A percentile compares a stretch with the other conserved stretches of the same genome.
These are phyloP conservation scores for Physeter macrocephalus DNA, from an alignment of 2,113 vertebrate genomes.

Conservation along the genomic window DNA sequence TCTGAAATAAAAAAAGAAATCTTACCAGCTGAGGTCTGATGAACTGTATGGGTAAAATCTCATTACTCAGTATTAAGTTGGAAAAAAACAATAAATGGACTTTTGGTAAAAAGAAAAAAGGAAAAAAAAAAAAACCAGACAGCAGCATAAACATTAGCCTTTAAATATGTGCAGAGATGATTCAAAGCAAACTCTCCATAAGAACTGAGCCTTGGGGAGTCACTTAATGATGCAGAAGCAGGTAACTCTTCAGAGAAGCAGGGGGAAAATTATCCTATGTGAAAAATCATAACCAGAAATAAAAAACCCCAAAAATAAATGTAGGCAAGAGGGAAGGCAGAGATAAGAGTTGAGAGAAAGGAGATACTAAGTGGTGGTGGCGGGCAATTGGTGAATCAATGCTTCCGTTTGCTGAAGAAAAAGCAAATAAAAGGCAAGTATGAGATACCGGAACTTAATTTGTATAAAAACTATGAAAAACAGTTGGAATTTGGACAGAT, in stretches of 20 bases:
- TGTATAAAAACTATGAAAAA: neutral
- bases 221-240: neutral
- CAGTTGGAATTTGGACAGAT: neutral
- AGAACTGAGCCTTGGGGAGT: neutral
- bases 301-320: neutral
- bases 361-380: neutral
- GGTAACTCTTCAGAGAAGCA: neutral
- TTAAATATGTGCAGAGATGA: neutral
- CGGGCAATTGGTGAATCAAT: neutral
- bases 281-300: neutral
- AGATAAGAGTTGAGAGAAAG: neutral
- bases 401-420: neutral
- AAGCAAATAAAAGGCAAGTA: neutral
- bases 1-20: neutral
- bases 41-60: neutral
- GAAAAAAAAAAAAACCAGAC: no score
- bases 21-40: neutral
- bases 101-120: neutral
- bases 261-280: neutral
- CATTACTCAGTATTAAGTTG: neutral
- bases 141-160: neutral
- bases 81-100: conserved; percentile 12
- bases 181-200: neutral
- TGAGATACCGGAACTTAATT: neutral
- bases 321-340: neutral